A percentile compares a stretch with the other conserved stretches of the same genome.
Evolutionary conservation across 2,797 vertebrate species (phyloP).

Genomic region (Semotilus atromaculatus): DNA sequence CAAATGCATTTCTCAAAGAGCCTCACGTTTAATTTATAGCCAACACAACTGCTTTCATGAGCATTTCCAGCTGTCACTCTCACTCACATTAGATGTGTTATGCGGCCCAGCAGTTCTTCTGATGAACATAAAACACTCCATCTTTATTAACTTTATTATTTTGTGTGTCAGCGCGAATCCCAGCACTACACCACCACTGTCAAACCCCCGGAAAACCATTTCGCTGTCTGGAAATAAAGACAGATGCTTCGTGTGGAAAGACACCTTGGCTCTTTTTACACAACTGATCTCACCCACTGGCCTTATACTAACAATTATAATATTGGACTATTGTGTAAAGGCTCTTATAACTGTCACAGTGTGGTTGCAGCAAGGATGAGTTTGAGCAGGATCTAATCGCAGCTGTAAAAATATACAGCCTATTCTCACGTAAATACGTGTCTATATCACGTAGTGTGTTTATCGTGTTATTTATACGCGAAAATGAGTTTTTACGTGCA

Average conservation of each 20-base stretch:
- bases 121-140: background rate
- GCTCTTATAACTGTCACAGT: background rate
- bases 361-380: background rate
- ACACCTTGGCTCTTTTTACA: conserved; percentile 56
- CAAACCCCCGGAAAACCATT: conserved; percentile 66
- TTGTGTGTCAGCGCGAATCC: conserved; percentile 35
- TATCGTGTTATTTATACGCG: too few relatives aligned
- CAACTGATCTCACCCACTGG: conserved; percentile 59
- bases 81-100: background rate
- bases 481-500: too few relatives aligned
- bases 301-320: conserved; percentile 44
- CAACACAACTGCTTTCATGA: background rate
- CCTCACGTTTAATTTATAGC: background rate
- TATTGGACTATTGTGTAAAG: background rate
- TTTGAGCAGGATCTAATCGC: background rate
- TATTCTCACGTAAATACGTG: too few relatives aligned
- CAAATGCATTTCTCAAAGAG: background rate
- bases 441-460: too few relatives aligned
- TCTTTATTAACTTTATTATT: conserved; percentile 33
- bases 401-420: too few relatives aligned
- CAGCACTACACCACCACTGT: conserved; percentile 52
- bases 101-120: background rate
- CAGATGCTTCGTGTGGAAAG: conserved; percentile 37
- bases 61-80: background rate
- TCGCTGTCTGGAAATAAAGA: conserved; percentile 68